These are phyloP conservation scores for Holotrichia oblita DNA, from an alignment of 1,140 invertebrate genomes.

Conservation along the genomic window DNA sequence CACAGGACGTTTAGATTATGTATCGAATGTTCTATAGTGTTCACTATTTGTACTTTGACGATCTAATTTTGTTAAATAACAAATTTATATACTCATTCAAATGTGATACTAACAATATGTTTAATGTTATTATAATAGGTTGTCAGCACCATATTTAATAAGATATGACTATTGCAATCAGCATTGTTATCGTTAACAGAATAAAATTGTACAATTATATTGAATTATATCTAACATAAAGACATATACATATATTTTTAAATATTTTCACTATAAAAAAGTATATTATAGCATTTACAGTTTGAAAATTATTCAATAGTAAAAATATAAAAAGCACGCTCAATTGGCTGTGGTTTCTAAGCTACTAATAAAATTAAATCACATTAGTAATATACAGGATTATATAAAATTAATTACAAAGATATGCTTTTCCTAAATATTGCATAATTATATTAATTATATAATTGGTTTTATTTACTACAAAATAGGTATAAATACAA, in stretches of 20 bases:
- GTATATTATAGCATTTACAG: neutral
- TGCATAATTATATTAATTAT: slow-evolving; percentile 13
- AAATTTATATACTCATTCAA: slow-evolving; percentile 3
- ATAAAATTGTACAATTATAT: neutral
- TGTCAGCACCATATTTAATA: slow-evolving; percentile 1
- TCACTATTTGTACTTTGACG: slow-evolving; percentile 27
- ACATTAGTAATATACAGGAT: neutral
- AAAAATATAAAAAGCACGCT: slow-evolving; percentile 4
- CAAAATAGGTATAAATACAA: slow-evolving; percentile 28
- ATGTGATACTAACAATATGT: slow-evolving; percentile 6
- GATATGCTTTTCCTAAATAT: slow-evolving; percentile 30
- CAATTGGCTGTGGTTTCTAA: neutral
- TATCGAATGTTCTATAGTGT: neutral
- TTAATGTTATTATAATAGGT: neutral
- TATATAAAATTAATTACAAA: neutral
- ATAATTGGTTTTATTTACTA: slow-evolving; percentile 7
- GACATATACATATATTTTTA: neutral
- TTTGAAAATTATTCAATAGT: neutral
- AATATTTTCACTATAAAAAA: slow-evolving; percentile 26
- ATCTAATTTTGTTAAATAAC: slow-evolving; percentile 14
- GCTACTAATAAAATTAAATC: slow-evolving; percentile 2
- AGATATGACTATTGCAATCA: slow-evolving; percentile 3
- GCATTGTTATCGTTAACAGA: too few species aligned
- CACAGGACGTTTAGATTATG: slow-evolving; percentile 27
- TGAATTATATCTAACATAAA: neutral